Base-by-base conservation (phyloP, 1,140 invertebrate genomes). In the Drosophila ercepeae region DNA sequence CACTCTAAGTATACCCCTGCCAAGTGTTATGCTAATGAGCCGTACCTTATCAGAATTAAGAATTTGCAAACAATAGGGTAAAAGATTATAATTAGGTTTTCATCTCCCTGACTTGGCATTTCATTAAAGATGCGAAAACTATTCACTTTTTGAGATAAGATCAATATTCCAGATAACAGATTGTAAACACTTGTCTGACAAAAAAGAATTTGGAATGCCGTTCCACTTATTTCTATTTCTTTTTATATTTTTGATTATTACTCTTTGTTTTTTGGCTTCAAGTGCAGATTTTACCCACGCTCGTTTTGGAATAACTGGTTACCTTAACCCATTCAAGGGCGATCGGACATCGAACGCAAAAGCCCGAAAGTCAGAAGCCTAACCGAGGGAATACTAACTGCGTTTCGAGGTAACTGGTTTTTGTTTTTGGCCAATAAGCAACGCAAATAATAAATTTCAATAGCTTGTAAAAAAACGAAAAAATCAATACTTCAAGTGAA, bases 231-330 rank as follows among this genome's bases (percentile, higher is more conserved):
- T n/a, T n/a, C n/a, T n/a, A n/a, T n/a, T n/a, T n/a, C n/a, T n/a
- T n/a, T n/a, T n/a, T n/a, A 63, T 21, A 19, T 21, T 0, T 29
- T 29, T 0, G 13, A 2, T 25, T 7, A 23, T 41, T 19, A 41
- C 6, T 16, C n/a, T 16, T 41, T 41, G 0, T 41, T 16, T 18
- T 46, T 25, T 4, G n/a, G 34, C 21, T 44, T 65, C 46, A 27
- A 34, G 46, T 67, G 60, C 60, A 67, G 23, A 36, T 44, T 21
- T 44, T 16, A 42, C 60, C 63, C 46, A 67, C 60, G 52, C 58
- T 42, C 36, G 36, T 8, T 16, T 41, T 8, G 16, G n/a, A 16
- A 78, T 61, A 81, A 81, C 78, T 77, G 78, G 78, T 83, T 81
- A 60, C 68, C 44, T 59, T 59, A 60, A 75, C 70, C 58, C 65